A percentile compares a stretch with the other conserved stretches of the same genome.
Evolutionary conservation across 1,140 invertebrate species (phyloP).

Genomic region (Panagrolaimus sp.): DNA sequence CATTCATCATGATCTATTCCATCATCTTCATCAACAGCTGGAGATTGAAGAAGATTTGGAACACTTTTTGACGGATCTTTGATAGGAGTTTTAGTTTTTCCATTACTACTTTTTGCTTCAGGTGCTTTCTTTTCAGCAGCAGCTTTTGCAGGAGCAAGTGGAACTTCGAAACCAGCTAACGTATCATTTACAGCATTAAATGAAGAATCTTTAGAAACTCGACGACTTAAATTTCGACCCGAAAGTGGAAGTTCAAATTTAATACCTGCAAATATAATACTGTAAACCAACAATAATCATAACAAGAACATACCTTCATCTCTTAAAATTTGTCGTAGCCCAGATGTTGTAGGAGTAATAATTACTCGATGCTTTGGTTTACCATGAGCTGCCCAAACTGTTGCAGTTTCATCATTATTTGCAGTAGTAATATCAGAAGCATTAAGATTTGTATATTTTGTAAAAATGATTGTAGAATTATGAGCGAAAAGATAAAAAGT

Average conservation of each 20-base stretch:
- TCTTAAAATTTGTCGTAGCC: background rate
- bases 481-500: constrained; percentile 3
- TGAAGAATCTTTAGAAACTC: no score
- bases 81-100: no score
- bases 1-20: constrained; percentile 5
- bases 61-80: background rate
- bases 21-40: background rate
- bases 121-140: no score
- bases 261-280: background rate
- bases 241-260: background rate
- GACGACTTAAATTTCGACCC: background rate
- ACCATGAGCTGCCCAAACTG: background rate
- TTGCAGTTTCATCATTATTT: background rate
- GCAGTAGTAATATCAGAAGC: background rate
- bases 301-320: constrained; percentile 3
- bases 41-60: background rate
- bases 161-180: no score
- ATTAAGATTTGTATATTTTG: background rate
- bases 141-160: no score
- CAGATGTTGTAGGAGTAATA: background rate
- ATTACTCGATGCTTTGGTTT: background rate
- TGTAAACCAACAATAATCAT: background rate
- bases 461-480: background rate
- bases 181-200: no score
- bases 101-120: no score